Conservation (phyloP, 2,113 vertebrate species). For the Cheirogaleus medius region DNA sequence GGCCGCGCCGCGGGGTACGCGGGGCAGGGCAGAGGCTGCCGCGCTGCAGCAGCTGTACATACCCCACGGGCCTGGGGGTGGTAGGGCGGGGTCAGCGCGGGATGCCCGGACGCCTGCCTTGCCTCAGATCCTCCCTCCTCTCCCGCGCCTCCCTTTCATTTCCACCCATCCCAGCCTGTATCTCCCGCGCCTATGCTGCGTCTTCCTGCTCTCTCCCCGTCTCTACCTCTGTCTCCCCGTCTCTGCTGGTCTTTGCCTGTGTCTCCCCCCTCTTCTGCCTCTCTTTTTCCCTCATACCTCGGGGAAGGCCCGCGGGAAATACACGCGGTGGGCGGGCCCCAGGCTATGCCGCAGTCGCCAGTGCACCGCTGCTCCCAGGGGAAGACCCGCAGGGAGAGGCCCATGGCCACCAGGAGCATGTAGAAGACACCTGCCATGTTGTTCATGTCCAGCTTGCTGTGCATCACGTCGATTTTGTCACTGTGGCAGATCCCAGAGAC, state of each 20-base stretch:
- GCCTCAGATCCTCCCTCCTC: accelerated
- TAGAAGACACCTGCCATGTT: slow-evolving; percentile 96
- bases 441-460: slow-evolving; percentile 95
- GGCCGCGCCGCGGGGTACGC: slow-evolving; percentile 81
- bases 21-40: slow-evolving; percentile 86
- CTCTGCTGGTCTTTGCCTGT: neutral
- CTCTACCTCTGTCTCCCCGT: neutral
- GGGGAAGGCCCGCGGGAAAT: slow-evolving; percentile 93
- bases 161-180: accelerated
- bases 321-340: slow-evolving; percentile 90
- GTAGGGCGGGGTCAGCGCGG: neutral
- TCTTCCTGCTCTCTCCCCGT: too few relatives aligned
- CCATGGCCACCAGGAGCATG: slow-evolving; percentile 95
- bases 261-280: neutral
- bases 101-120: neutral
- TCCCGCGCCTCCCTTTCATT: neutral
- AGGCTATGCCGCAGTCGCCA: slow-evolving; percentile 93
- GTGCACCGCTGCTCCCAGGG: slow-evolving; percentile 94
- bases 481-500: slow-evolving; percentile 95
- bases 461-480: slow-evolving; percentile 96
- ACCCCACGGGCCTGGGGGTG: slow-evolving; percentile 82
- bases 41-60: slow-evolving; percentile 97
- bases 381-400: slow-evolving; percentile 92
- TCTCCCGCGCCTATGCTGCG: too few relatives aligned
- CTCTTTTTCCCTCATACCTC: slow-evolving; percentile 82